Evolutionary conservation across 2,888 invertebrate genomes (phyloP).

Genomic region (Melanophora roralis): DNA sequence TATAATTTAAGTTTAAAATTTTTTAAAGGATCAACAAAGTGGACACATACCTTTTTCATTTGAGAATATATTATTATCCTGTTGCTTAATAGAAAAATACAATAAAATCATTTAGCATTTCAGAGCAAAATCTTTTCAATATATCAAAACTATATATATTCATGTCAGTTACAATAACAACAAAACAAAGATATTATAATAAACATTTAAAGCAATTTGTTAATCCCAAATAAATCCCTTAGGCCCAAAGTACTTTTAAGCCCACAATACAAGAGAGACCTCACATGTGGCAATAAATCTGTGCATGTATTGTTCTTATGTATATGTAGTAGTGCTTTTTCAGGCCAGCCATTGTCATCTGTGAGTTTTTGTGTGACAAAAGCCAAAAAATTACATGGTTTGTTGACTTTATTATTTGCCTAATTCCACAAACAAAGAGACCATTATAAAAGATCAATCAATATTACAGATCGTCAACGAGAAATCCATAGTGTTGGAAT

Average conservation of each 20-base stretch:
- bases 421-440: conserved; percentile 30
- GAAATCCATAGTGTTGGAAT: conserved; percentile 1
- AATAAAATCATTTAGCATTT: neutral
- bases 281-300: conserved; percentile 47
- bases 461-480: conserved; percentile 50
- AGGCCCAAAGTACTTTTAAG: neutral
- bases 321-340: neutral
- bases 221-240: conserved; percentile 52
- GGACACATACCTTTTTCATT: neutral
- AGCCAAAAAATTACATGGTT: conserved; percentile 54
- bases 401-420: conserved; percentile 56
- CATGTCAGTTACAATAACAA: neutral
- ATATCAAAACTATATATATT: conserved; percentile 29
- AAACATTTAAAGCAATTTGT: conserved; percentile 51
- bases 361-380: conserved; percentile 45
- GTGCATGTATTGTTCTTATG: neutral
- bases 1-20: too few species aligned
- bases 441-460: conserved; percentile 61
- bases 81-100: neutral
- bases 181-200: neutral
- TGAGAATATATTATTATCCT: neutral
- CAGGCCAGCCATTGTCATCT: neutral
- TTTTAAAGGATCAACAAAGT: neutral
- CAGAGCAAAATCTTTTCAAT: conserved; percentile 2
- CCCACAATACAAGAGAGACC: conserved; percentile 23